These are phyloP conservation scores for Lingula anatina DNA, from an alignment of 2,888 invertebrate genomes.

Conservation along the genomic window DNA sequence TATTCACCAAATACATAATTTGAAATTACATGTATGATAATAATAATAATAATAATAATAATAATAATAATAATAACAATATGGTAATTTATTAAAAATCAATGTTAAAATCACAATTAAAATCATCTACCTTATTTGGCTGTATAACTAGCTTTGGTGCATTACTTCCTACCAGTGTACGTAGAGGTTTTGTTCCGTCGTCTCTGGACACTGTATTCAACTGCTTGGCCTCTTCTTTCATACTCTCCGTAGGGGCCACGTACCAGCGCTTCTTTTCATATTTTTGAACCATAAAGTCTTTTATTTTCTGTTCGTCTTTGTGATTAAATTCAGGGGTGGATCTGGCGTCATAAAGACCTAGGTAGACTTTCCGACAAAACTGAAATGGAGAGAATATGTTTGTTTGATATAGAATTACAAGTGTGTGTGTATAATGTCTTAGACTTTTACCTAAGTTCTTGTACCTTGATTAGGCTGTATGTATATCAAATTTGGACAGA, in stretches of 20 bases:
- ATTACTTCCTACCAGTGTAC: constrained; percentile 47
- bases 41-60: too few relatives aligned
- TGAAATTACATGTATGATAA: too few relatives aligned
- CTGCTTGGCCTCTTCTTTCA: constrained; percentile 46
- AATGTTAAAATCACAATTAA: too few relatives aligned
- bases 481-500: neutral
- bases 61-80: too few relatives aligned
- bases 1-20: too few relatives aligned
- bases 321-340: constrained; percentile 59
- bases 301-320: constrained; percentile 83
- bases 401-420: neutral
- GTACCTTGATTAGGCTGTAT: neutral
- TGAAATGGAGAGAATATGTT: constrained; percentile 32
- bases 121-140: too few relatives aligned
- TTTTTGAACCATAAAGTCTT: constrained; percentile 89
- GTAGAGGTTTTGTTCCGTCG: constrained; percentile 50
- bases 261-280: constrained; percentile 83
- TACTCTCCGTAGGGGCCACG: constrained; percentile 54
- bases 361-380: constrained; percentile 86
- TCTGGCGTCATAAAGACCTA: constrained; percentile 70
- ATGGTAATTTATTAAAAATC: too few relatives aligned
- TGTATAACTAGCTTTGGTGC: constrained; percentile 34
- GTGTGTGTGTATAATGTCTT: neutral
- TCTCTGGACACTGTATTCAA: constrained; percentile 32
- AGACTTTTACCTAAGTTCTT: constrained; percentile 1